These are phyloP conservation scores for Spea bombifrons DNA, from an alignment of 2,113 vertebrate genomes.

Conservation along the genomic window DNA sequence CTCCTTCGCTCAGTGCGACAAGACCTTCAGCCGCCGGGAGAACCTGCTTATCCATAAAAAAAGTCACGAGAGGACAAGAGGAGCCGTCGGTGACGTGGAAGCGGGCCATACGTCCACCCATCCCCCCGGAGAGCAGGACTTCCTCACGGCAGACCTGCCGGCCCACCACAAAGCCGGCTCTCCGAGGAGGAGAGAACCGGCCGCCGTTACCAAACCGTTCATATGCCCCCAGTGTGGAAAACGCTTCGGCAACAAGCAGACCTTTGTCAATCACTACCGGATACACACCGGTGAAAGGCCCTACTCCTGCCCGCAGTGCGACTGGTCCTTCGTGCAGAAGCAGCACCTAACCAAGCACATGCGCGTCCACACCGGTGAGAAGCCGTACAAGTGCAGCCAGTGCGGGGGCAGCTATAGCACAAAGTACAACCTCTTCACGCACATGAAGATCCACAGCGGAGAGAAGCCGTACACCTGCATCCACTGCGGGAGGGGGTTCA, in stretches of 20 bases:
- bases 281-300: constrained; percentile 65
- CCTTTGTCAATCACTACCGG: constrained; percentile 28
- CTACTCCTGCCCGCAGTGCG: constrained; percentile 49
- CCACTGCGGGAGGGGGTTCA: constrained; percentile 58
- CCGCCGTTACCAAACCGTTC: not conserved
- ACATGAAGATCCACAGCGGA: constrained; percentile 56
- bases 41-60: constrained; percentile 61
- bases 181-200: too few relatives aligned
- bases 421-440: constrained; percentile 53
- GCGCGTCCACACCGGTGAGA: constrained; percentile 57
- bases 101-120: not conserved
- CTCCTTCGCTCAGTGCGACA: constrained; percentile 56
- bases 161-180: too few relatives aligned
- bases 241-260: not conserved
- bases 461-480: constrained; percentile 60
- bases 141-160: not conserved
- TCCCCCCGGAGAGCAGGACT: not conserved
- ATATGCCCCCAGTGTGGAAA: constrained; percentile 22
- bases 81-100: not conserved
- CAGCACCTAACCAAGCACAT: constrained; percentile 31
- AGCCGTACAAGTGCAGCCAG: constrained; percentile 49
- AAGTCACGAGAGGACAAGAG: not conserved
- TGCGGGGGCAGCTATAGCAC: constrained; percentile 59
- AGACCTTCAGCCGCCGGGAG: constrained; percentile 64
- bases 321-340: constrained; percentile 26